phyloP scores from a whole-genome alignment of 2,113 vertebrate species.

The Hyperopisus bebe region DNA sequence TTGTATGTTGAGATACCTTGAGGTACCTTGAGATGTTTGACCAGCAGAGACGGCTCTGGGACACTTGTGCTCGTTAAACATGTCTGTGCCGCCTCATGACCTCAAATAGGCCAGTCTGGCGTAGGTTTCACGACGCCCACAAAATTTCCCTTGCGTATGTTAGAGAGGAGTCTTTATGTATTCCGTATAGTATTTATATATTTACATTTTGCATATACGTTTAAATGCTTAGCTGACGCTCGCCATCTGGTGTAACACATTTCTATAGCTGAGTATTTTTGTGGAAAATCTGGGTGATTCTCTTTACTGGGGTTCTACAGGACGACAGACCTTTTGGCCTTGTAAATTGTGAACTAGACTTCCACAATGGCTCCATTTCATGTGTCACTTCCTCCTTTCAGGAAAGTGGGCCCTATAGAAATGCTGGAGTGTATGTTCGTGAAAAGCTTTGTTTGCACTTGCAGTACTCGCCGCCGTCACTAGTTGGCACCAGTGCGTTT shows the following conservation, averaged over 20 bases:
- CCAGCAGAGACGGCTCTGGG: background rate
- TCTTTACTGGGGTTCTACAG: background rate
- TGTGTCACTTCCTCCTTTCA: background rate
- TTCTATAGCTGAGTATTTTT: background rate
- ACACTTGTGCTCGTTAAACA: background rate
- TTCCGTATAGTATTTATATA: background rate
- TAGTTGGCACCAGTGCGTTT: background rate
- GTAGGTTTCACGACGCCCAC: background rate
- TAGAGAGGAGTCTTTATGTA: background rate
- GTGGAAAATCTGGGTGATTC: background rate
- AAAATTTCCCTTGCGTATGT: background rate
- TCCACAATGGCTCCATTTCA: background rate
- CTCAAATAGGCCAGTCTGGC: background rate
- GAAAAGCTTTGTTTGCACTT: background rate
- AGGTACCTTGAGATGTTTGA: background rate
- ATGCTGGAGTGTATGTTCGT: background rate
- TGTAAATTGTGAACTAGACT: background rate
- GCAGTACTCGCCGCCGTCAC: background rate
- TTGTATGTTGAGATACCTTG: background rate
- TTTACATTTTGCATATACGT: background rate
- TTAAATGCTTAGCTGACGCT: background rate
- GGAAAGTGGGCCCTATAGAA: background rate
- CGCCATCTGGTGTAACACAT: background rate
- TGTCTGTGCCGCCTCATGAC: background rate
- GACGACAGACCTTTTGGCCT: background rate